Evolutionary conservation across 2,888 invertebrate species (phyloP), one percentile per base, ranked within the genome.

Genomic region (Leptopterna dolabrata): DNA sequence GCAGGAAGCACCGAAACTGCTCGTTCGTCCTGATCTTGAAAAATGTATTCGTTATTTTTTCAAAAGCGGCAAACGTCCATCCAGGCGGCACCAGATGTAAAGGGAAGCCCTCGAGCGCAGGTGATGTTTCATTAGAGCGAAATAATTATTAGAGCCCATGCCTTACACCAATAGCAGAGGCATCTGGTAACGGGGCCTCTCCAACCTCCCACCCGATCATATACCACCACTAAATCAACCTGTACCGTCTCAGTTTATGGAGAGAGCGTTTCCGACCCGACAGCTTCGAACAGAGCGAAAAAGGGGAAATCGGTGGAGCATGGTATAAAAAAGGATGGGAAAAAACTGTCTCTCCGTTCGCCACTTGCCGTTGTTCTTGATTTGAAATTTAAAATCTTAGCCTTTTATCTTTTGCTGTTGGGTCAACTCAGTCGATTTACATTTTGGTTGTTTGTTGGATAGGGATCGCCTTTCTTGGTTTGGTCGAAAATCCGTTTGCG

Each of bases 181-280:
- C 76, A 36, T 36, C 76, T 36, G 36, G 36, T 41, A 41, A 36
- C 43, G 76, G 30, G 36, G 36, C 76, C 36, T 36, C 30, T 27
- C 19, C n/a, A 6, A 16, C 43, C 76, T 36, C 76, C 76, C 76
- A 76, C 76, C 76, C 19, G 36, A 36, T 76, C 76, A 76, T 76
- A 76, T 76, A 76, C 76, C 76, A 76, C 76, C 76, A 76, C 76
- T 76, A 76, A 76, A 76, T 76, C 76, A 76, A 76, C 76, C 76
- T 76, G 76, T 29, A 4, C 76, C 76, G 76, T 41, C 36, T 36
- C 30, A 76, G 36, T 76, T 76, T 76, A 76, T 76, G 76, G 76
- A 13, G 36, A 30, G n/a, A 36, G 76, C 36, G n/a, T 76, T 76
- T 43, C 76, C 36, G 19, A 29, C 76, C 36, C 36, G 76, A 76